phyloP scores from a whole-genome alignment of 2,113 vertebrate genomes.

The Trochalopteron elliotii region DNA sequence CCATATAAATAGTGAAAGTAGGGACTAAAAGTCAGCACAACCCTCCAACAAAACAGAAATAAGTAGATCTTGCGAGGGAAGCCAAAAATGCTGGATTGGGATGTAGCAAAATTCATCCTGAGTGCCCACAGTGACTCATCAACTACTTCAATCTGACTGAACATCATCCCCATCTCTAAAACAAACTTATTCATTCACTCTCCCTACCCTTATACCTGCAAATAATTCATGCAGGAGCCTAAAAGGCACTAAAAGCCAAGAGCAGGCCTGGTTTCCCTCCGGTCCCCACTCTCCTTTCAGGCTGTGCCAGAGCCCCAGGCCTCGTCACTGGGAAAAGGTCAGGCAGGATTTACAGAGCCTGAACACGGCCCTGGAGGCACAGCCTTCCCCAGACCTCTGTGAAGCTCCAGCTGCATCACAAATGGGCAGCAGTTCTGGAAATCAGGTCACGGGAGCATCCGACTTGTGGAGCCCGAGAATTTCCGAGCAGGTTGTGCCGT shows the following conservation, averaged over 20 bases:
- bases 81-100: neutral
- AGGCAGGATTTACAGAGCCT: neutral
- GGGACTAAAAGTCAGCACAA: neutral
- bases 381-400: neutral
- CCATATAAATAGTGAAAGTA: neutral
- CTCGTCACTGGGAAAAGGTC: neutral
- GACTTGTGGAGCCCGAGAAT: neutral
- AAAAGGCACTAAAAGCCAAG: neutral
- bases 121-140: neutral
- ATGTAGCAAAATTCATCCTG: accelerated
- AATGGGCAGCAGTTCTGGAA: neutral
- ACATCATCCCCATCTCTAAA: neutral
- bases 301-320: neutral
- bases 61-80: neutral
- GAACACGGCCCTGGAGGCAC: neutral
- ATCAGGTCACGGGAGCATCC: neutral
- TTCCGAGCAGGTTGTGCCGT: neutral
- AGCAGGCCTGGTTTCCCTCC: neutral
- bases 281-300: neutral
- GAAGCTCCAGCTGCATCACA: neutral
- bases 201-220: neutral
- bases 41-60: neutral
- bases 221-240: neutral
- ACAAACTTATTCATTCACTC: neutral
- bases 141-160: accelerated